Base-by-base conservation (phyloP, 1,140 invertebrate genomes). In the Heliothis virescens region DNA sequence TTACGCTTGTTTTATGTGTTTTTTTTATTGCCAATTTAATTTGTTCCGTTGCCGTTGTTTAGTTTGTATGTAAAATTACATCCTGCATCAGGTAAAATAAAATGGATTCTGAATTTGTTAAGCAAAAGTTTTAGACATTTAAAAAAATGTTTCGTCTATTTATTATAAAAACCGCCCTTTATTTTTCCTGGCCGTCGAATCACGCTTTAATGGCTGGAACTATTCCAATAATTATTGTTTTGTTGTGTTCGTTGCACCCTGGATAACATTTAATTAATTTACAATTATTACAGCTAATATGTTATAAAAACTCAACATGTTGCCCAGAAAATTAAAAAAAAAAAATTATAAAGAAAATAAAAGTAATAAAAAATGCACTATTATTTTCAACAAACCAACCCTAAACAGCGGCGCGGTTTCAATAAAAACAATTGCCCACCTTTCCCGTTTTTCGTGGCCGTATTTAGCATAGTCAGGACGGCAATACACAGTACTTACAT, bases 401-500 rank as follows among this genome's bases (percentile, higher is more conserved):
- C 63, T 12, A 48, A 26, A 26, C 50, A 18, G 65, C 48, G 18
- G 65, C 47, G 18, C 21, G 10, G n/a, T 69, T 69, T 52, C 13
- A 69, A 52, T 69, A 69, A 52, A 26, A 65, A 65, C 34, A 65
- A 65, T 65, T 65, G 62, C 65, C 5, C 48, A 69, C 65, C 48
- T 69, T 69, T 26, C 47, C 65, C 65, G 48, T 69, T 69, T 62
- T 65, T 69, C 63, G 16, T 26, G 15, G 4, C 26, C 26, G n/a
- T 72, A 72, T 50, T 67, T 67, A 67, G n/a, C 52, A 34, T 72
- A 53, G 69, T 53, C n/a, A n/a, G 26, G 69, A 57, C 55, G 52
- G 74, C 34, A 63, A 65, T 55, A 80, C 65, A 52, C 48, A 53
- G 65, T 69, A 69, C 65, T 69, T 69, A 52, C 65, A 69, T 73